Conservation (phyloP, 2,888 invertebrate species). For the Tenthredo mesomela region DNA sequence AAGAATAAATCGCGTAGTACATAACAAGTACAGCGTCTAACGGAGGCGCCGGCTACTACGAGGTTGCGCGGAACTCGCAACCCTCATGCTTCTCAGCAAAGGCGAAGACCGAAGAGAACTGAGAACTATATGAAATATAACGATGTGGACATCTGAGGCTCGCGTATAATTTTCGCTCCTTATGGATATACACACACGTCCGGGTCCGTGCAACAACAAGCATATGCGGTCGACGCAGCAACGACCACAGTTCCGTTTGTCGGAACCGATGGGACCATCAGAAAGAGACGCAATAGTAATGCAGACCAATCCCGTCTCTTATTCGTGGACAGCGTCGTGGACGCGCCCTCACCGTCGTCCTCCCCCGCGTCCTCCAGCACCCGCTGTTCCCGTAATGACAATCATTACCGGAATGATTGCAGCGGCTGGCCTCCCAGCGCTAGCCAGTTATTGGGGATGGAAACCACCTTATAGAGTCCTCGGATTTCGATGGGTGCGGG, state of each 20-base stretch:
- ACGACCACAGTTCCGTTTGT: slow-evolving; percentile 60
- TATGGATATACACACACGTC: not conserved
- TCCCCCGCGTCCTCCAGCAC: slow-evolving; percentile 61
- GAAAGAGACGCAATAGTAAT: slow-evolving; percentile 74
- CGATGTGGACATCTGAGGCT: slow-evolving; percentile 26
- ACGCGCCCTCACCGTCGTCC: slow-evolving; percentile 56
- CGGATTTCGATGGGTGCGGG: slow-evolving; percentile 75
- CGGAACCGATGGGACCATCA: slow-evolving; percentile 67
- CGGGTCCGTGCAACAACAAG: not conserved
- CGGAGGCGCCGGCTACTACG: not conserved
- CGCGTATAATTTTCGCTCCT: not conserved
- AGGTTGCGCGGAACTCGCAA: not conserved
- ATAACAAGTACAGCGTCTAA: not conserved
- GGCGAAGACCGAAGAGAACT: no score
- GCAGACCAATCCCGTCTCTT: slow-evolving; percentile 69
- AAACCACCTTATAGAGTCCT: slow-evolving; percentile 74
- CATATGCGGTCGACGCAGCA: not conserved
- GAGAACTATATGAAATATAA: not conserved
- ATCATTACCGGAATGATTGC: slow-evolving; percentile 77
- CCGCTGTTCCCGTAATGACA: slow-evolving; percentile 74
- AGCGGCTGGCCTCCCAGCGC: slow-evolving; percentile 71
- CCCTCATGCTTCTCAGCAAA: not conserved
- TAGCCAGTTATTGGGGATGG: slow-evolving; percentile 73
- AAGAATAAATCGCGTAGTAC: not conserved
- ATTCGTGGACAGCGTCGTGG: slow-evolving; percentile 56